Evolutionary conservation across 1,140 invertebrate species (phyloP).

Genomic region (Lasioglossum albipes): DNA sequence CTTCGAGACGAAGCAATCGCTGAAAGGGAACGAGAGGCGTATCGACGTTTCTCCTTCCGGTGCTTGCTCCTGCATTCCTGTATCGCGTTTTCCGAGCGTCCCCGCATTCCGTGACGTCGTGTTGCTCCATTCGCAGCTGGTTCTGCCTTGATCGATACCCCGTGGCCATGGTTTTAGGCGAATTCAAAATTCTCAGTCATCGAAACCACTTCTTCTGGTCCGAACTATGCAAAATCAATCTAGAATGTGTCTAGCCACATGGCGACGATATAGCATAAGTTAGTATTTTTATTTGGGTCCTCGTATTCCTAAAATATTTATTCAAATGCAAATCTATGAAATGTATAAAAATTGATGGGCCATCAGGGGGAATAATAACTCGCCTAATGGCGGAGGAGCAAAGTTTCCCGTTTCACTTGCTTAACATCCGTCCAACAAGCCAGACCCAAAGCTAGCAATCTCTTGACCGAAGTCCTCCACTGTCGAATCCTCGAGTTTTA

Average conservation of each 20-base stretch:
- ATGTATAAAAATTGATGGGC: not conserved
- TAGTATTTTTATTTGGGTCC: no score
- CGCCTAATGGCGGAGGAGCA: not conserved
- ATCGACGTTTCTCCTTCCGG: constrained; percentile 53
- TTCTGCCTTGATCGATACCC: constrained; percentile 17
- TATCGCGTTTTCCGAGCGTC: constrained; percentile 50
- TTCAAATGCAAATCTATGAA: no score
- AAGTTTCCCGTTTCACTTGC: constrained; percentile 23
- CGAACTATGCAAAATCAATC: no score
- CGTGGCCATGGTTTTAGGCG: not conserved
- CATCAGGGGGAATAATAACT: not conserved
- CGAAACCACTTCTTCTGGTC: no score
- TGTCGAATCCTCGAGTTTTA: constrained; percentile 11
- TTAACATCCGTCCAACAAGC: not conserved
- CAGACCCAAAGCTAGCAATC: not conserved
- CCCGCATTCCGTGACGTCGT: constrained; percentile 42
- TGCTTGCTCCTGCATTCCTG: constrained; percentile 41
- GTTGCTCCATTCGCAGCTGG: constrained; percentile 50
- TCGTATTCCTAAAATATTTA: no score
- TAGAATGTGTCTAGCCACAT: no score
- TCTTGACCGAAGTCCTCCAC: constrained; percentile 2
- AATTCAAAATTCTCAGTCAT: not conserved
- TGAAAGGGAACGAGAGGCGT: constrained; percentile 45
- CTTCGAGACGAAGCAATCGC: constrained; percentile 53
- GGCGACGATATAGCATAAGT: no score